Base-by-base conservation (phyloP, 2,888 invertebrate species). In the Drosophila neutralis region DNA sequence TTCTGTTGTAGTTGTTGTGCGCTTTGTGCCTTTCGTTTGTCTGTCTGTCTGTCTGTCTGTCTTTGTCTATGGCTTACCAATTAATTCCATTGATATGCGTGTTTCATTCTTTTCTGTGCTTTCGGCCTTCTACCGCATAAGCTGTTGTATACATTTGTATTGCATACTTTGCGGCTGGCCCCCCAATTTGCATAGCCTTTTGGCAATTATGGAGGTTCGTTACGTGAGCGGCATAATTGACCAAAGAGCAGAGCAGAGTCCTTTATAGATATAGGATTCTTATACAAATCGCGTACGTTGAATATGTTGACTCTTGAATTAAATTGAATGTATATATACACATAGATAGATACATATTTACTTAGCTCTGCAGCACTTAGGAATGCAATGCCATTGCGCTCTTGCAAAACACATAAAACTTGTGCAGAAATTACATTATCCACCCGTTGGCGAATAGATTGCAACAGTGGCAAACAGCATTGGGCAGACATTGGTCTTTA, bases 11-110 rank as follows among this genome's bases (percentile, higher is more conserved):
- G 48, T 49, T 48, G 10, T 56, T 33, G 80, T 69, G 21, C 59
- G 13, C 2, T n/a, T 11, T 38, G n/a, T 62, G 49, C 29, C n/a
- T 24, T 59, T 62, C 54, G 27, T 52, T 40, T 45, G 31, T 53
- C 24, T 40, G 31, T 67, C 21, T 59, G 27, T 67, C 21, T 59
- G 27, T 48, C 7, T 51, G 33, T 56, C 42, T 56, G 27, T 36
- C 35, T 73, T 29, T 68, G 59, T 65, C 70, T 69, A 72, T 81
- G 67, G 73, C 69, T 77, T 84, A 78, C 87, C 87, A 87, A 89
- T 87, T 87, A 87, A 87, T 87, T 87, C 84, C 87, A 74, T 89
- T 89, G 83, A 81, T 77, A 79, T 83, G 83, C 77, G 80, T 76
- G 71, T 63, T 80, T 79, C 81, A 73, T 77, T 53, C 61, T 45